Evolutionary conservation across 2,113 vertebrate species (phyloP).

Genomic region (Thymallus thymallus): DNA sequence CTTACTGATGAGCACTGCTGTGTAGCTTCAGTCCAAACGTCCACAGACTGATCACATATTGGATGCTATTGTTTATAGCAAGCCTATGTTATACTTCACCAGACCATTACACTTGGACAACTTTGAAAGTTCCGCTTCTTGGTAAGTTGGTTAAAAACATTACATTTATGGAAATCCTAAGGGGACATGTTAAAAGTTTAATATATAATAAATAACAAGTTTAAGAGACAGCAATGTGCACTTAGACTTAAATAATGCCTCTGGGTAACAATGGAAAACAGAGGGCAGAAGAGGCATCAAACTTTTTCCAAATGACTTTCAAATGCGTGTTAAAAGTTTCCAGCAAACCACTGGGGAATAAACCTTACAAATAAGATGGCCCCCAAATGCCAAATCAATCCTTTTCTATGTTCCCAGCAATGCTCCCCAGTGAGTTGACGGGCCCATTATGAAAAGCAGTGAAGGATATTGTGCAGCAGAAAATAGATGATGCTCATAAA

Average conservation of each 20-base stretch:
- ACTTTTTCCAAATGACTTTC: background rate
- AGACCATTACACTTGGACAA: background rate
- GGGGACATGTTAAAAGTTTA: background rate
- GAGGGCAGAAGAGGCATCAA: background rate
- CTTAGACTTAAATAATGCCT: background rate
- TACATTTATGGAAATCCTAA: background rate
- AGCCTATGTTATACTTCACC: background rate
- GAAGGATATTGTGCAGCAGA: slow-evolving; percentile 26
- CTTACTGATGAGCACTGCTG: no score
- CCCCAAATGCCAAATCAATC: slow-evolving; percentile 5
- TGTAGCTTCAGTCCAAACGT: no score
- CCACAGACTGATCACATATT: no score
- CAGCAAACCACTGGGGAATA: background rate
- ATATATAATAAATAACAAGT: background rate
- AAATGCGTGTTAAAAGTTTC: background rate
- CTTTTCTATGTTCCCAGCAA: background rate
- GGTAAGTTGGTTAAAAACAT: background rate
- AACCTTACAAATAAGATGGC: background rate
- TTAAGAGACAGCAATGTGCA: background rate
- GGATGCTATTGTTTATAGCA: no score
- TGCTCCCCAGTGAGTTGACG: slow-evolving; percentile 9
- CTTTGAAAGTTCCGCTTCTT: no score
- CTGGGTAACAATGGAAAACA: background rate
- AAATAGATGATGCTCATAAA: slow-evolving; percentile 43
- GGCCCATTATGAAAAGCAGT: slow-evolving; percentile 21